Base-by-base conservation (phyloP, 2,888 invertebrate genomes). In the Sisyra nigra region DNA sequence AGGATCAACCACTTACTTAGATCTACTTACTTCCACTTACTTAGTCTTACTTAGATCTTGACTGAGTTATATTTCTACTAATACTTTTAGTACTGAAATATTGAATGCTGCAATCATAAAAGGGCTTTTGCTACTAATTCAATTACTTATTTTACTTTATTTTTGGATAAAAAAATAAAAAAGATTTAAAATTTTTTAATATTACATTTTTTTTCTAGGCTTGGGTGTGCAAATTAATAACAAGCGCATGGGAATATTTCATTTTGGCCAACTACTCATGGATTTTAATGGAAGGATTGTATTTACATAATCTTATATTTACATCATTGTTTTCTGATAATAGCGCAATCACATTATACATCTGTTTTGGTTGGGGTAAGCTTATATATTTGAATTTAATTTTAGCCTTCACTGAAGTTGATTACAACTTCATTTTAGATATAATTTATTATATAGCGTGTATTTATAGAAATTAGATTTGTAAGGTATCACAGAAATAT, bases 261-360 rank as follows among this genome's bases (percentile, higher is more conserved):
- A 67, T 76, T 44, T 62, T 74, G 44, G 74, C 77, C 8, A 80
- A 79, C 59, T 80, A 76, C 55, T 68, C 70, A 50, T 75, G 79
- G 71, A 72, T 80, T 45, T 61, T 79, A 37, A 75, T 79, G 69
- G 80, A 80, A 58, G 79, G 76, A 1, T 62, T 78, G 2, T 80
- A 80, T 55, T 65, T 80, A 8, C 76, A 79, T 55, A 78, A 74
- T 57, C 62, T 80, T 39, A 71, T 80, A 48, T 76, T 76, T 53
- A 53, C 74, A 41, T 71, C 76, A 7, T 65, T 76, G 35, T 76
- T 76, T 56, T 71, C 74, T 1, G 76, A 79, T 51, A 69, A 66
- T 30, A 70, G 66, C 39, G 65, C 71, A 13, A 71, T 78, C 45
- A 63, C 65, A 4, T 54, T 67, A 42, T 77, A 78, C 56, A 67